These are phyloP conservation scores for Magallana ariakensis DNA, from an alignment of 1,140 invertebrate species.

Conservation along the genomic window DNA sequence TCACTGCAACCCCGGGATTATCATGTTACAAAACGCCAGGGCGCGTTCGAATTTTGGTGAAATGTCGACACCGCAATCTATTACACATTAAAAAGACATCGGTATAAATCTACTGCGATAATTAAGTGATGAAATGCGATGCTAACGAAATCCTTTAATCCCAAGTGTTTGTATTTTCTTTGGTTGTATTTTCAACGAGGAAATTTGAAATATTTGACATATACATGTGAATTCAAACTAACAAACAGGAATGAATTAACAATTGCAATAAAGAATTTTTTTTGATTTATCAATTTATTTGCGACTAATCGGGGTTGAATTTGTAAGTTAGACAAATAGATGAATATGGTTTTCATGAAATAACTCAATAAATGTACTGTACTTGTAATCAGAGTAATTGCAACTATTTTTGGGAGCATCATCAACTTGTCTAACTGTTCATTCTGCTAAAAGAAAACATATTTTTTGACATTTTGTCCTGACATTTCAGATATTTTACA, in stretches of 20 bases:
- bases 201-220: constrained; percentile 32
- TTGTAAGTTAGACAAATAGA: too few species aligned
- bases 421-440: too few species aligned
- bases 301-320: too few species aligned
- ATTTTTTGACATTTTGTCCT: too few species aligned
- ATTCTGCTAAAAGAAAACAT: too few species aligned
- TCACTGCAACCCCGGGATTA: background rate
- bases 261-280: background rate
- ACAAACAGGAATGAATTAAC: background rate
- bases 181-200: background rate
- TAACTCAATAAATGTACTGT: too few species aligned
- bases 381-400: too few species aligned
- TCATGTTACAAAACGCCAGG: background rate
- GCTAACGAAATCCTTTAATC: background rate
- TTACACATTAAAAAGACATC: constrained; percentile 16
- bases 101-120: background rate
- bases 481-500: too few species aligned
- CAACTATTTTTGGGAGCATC: too few species aligned
- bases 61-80: background rate
- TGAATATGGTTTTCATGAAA: too few species aligned
- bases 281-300: too few species aligned
- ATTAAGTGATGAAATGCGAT: constrained; percentile 1
- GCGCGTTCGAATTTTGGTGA: background rate
- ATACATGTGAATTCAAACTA: background rate
- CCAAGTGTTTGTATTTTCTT: background rate